A percentile compares a stretch with the other conserved stretches of the same genome.
phyloP scores from a whole-genome alignment of 2,113 vertebrate species.

The Cyphomyrus discorhynchus region DNA sequence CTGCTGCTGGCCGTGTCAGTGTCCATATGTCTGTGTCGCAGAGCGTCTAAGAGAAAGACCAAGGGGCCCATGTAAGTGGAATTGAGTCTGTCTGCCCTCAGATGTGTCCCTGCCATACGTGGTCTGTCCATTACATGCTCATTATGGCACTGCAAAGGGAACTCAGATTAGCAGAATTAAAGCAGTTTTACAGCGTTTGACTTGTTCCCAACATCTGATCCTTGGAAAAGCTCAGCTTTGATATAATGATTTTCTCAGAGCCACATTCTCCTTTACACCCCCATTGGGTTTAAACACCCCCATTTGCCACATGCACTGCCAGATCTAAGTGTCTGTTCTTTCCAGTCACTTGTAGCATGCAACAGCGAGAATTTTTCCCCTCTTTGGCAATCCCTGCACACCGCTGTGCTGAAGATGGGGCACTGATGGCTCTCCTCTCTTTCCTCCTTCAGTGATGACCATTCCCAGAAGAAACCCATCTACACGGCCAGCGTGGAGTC shows the following conservation, averaged over 20 bases:
- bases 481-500: conserved; percentile 60
- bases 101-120: not conserved
- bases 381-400: not conserved
- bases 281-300: not conserved
- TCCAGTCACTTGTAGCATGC: not conserved
- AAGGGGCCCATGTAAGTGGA: conserved; percentile 65
- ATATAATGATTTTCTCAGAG: not conserved
- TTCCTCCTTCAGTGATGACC: conserved; percentile 55
- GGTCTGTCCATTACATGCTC: not conserved
- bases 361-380: not conserved
- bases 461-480: conserved; percentile 67
- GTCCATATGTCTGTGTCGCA: conserved; percentile 46
- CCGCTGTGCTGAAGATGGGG: conserved; percentile 17
- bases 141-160: not conserved
- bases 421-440: conserved; percentile 26
- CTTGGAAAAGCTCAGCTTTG: not conserved
- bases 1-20: conserved; percentile 44
- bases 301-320: not conserved
- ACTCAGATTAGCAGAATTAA: not conserved
- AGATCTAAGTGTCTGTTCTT: not conserved
- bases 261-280: not conserved
- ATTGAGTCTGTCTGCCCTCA: not conserved
- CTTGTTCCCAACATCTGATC: not conserved
- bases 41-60: conserved; percentile 39
- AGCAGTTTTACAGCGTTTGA: not conserved